Base-by-base conservation (phyloP, 2,888 invertebrate genomes). In the Pelosia muscerda region DNA sequence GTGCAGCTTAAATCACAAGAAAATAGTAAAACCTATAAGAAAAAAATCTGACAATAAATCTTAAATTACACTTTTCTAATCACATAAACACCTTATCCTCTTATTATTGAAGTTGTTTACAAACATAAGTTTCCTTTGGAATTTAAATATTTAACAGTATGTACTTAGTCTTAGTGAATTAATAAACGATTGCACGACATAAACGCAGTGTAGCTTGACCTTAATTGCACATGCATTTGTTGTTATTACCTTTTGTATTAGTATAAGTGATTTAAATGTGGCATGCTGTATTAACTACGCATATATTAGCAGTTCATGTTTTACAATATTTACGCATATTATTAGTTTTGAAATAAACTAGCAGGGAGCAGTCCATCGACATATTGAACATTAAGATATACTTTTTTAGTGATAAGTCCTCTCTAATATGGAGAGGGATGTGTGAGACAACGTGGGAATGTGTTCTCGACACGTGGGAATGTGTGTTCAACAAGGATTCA, bases 181-280 rank as follows among this genome's bases (percentile, higher is more conserved):
- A 58, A 15, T 58, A 25, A 42, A 19, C 25, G 1, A 25, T 25
- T n/a, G 1, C 10, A 19, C n/a, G 31, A 15, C 9, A 49, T 22
- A 28, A 26, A 28, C 58, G 28, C 42, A 57, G 22, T 65, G 57
- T 56, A 56, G 11, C 22, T 63, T 26, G 58, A 53, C 58, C 34
- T 58, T 58, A 55, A 42, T 8, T 49, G 49, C 9, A 57, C 62
- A 62, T 58, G 53, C 53, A 58, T 49, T 34, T 25, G 5, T 63
- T 49, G 58, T 67, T 34, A 63, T 67, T 63, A 23, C n/a, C 6
- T 15, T 56, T 59, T 15, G 62, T 60, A 64, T 59, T 55, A 64
- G 68, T 54, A 63, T 26, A 63, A 11, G 68, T 63, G 28, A 26
- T 8, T 59, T 9, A 34, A 42, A 54, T 55, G 42, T 19, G 0